phyloP scores from a whole-genome alignment of 2,797 vertebrate species.

The Ptychadena robeensis region DNA sequence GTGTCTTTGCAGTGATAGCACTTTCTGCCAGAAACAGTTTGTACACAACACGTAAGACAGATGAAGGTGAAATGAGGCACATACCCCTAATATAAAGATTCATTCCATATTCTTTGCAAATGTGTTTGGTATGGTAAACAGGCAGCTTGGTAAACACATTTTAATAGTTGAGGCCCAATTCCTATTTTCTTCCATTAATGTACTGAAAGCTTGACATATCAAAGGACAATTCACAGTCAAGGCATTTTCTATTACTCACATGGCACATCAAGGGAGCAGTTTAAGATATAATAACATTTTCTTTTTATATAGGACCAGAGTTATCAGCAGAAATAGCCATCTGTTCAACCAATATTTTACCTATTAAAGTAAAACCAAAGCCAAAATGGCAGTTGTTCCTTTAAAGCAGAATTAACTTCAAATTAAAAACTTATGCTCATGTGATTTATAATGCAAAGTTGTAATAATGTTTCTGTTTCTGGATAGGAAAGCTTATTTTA shows the following conservation, averaged over 20 bases:
- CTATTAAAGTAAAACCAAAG: neutral
- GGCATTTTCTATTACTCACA: neutral
- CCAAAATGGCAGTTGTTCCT: too few species aligned
- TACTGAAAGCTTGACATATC: neutral
- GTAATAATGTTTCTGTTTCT: too few species aligned
- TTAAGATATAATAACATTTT: too few species aligned
- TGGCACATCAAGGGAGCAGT: neutral
- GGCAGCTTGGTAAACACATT: constrained; percentile 12
- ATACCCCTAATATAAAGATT: constrained; percentile 39
- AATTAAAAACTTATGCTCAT: too few species aligned
- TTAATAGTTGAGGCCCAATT: neutral
- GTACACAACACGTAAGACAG: constrained; percentile 27
- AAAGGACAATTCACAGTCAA: neutral
- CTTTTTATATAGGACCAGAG: neutral
- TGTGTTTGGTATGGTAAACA: constrained; percentile 12
- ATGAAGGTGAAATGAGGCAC: constrained; percentile 40
- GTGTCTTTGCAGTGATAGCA: constrained; percentile 32
- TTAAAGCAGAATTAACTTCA: too few species aligned
- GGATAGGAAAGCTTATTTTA: too few species aligned
- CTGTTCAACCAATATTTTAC: neutral
- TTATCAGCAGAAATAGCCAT: neutral
- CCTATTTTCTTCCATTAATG: neutral
- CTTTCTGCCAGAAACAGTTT: constrained; percentile 44
- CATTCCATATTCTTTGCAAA: constrained; percentile 27
- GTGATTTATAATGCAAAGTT: too few species aligned